Percentiles rank a stretch among this genome's conserved stretches.
Conservation (phyloP, 2,797 vertebrate genomes). For the Ateles fusciceps region DNA sequence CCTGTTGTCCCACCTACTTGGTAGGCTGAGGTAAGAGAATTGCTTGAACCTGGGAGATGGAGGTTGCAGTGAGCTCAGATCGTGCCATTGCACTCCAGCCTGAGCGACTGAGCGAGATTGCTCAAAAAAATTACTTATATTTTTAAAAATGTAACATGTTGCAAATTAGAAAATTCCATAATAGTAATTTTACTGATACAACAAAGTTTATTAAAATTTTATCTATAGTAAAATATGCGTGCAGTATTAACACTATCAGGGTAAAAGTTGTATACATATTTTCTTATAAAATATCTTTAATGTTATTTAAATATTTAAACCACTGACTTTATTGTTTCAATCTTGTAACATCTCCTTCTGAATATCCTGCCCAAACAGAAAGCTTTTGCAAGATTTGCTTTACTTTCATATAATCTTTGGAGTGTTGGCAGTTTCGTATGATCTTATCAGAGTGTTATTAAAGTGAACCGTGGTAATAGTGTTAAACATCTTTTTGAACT, state of each 20-base stretch:
- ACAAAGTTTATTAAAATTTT: neutral
- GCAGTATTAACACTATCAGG: neutral
- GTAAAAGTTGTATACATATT: neutral
- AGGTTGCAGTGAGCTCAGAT: neutral
- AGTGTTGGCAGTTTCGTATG: neutral
- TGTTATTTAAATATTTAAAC: neutral
- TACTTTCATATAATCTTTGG: neutral
- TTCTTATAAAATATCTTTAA: neutral
- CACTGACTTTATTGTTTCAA: neutral
- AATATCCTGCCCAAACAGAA: neutral
- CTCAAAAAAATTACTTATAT: neutral
- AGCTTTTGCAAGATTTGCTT: neutral
- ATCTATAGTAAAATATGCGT: neutral
- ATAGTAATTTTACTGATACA: neutral
- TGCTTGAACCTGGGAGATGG: neutral
- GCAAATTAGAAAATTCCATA: neutral
- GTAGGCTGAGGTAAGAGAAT: neutral
- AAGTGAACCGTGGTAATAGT: fast-evolving
- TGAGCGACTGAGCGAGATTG: neutral
- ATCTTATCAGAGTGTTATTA: neutral
- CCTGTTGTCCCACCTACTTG: neutral
- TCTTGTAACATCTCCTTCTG: neutral
- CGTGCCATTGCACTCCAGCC: neutral
- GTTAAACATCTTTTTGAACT: neutral
- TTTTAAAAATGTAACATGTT: neutral